Evolutionary conservation across 2,113 vertebrate genomes (phyloP).

Genomic region (Cariama cristata): DNA sequence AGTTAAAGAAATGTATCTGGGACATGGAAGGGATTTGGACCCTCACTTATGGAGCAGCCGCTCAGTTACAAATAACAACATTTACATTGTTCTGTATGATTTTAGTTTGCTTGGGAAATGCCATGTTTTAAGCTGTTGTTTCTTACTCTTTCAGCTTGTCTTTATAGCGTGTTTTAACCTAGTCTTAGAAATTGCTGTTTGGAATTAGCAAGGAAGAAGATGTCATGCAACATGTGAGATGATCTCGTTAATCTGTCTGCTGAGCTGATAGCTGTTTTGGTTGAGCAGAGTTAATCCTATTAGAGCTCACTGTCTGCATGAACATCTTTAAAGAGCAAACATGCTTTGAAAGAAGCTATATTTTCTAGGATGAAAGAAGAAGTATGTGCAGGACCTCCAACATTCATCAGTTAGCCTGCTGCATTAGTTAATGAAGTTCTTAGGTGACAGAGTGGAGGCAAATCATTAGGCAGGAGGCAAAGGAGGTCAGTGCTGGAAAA

Average conservation of each 20-base stretch:
- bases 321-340: constrained; percentile 5
- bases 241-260: constrained; percentile 42
- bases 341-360: not conserved
- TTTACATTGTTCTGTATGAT: not conserved
- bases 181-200: not conserved
- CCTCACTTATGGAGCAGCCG: not conserved
- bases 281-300: constrained; percentile 42
- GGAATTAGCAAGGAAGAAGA: constrained; percentile 16
- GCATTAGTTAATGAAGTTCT: not conserved
- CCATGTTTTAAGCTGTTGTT: not conserved
- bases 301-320: not conserved
- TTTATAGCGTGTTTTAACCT: not conserved
- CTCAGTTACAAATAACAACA: not conserved
- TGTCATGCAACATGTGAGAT: constrained; percentile 46
- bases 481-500: not conserved
- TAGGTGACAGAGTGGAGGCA: not conserved
- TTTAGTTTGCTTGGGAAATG: not conserved
- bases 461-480: not conserved
- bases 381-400: not conserved
- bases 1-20: not conserved
- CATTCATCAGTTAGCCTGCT: not conserved
- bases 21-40: not conserved
- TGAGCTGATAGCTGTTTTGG: constrained; percentile 36
- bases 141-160: not conserved
- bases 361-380: not conserved